These are phyloP conservation scores for Metopolophium dirhodum DNA, from an alignment of 1,140 invertebrate genomes.

Conservation along the genomic window DNA sequence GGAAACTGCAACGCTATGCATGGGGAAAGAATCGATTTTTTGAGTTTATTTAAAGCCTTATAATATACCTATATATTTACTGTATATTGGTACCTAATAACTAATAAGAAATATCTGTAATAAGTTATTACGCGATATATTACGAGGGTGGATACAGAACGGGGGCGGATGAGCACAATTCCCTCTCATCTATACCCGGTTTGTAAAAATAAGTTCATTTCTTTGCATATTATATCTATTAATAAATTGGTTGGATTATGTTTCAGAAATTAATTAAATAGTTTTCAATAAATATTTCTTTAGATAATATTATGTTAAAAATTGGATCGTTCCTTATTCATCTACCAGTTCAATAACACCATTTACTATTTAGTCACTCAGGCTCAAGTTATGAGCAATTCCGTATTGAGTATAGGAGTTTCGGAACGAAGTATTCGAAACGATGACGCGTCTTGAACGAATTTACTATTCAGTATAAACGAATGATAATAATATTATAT, in stretches of 20 bases:
- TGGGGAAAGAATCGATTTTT: no score
- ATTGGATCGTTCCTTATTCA: neutral
- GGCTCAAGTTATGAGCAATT: neutral
- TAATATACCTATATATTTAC: no score
- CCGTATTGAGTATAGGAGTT: neutral
- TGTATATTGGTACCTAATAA: no score
- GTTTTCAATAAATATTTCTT: neutral
- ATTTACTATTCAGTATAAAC: no score
- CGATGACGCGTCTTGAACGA: no score
- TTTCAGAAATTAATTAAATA: neutral
- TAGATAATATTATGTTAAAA: neutral
- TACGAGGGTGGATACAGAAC: no score
- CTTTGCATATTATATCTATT: neutral
- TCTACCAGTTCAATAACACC: neutral
- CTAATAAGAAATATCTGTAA: no score
- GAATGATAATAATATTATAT: neutral
- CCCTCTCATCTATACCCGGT: neutral
- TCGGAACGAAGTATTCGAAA: neutral
- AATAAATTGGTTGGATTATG: neutral
- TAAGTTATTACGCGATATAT: no score
- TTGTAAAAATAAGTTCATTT: neutral
- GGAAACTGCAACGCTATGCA: neutral
- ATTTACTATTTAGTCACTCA: neutral
- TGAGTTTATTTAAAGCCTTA: no score
- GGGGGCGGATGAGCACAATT: neutral